Evolutionary conservation across 2,113 vertebrate species (phyloP).

Genomic region (Lophura nycthemera): DNA sequence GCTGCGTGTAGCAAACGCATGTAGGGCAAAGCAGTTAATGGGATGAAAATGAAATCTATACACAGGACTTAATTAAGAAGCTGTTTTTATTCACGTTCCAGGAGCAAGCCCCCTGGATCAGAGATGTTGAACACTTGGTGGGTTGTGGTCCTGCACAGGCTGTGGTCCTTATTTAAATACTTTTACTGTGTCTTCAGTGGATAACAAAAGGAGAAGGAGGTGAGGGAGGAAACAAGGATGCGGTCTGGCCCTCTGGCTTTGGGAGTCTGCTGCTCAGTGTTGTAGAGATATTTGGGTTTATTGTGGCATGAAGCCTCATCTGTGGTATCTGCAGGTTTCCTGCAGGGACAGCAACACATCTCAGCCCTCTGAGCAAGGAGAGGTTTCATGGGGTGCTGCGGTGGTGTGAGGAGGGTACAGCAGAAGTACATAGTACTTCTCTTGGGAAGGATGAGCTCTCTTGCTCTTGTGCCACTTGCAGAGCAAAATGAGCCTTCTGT

Average conservation of each 20-base stretch:
- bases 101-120: not conserved
- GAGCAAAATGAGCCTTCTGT: not conserved
- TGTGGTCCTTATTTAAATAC: not conserved
- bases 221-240: not conserved
- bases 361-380: not conserved
- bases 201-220: not conserved
- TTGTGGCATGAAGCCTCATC: not conserved
- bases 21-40: conserved; percentile 41
- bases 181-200: not conserved
- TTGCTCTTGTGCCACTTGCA: not conserved
- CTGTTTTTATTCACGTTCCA: not conserved
- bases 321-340: not conserved
- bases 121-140: not conserved
- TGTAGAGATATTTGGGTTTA: not conserved
- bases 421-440: accelerated
- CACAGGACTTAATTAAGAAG: conserved; percentile 39
- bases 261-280: not conserved
- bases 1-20: not conserved
- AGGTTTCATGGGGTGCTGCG: not conserved
- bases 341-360: not conserved
- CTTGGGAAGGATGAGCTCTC: not conserved
- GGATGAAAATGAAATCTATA: conserved; percentile 59
- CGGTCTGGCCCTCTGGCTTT: not conserved
- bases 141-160: not conserved
- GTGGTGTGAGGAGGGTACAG: not conserved